Base-by-base conservation (phyloP, 2,113 vertebrate species). In the Anolis carolinensis region DNA sequence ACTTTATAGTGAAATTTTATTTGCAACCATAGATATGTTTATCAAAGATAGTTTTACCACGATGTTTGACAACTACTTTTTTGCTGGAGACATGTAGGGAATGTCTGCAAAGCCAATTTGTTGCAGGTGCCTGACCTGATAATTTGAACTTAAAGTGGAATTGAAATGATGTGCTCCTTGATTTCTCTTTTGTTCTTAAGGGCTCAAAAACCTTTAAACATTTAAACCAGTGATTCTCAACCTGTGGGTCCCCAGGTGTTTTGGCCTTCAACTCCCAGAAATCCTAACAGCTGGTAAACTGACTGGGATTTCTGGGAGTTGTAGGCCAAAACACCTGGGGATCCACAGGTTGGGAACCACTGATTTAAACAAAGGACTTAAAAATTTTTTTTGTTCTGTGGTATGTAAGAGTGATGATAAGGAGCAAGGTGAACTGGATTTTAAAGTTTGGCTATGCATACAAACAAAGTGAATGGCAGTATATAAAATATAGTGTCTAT, bases 341-440 rank as follows among this genome's bases (percentile, higher is more conserved):
- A n/a, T n/a, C n/a, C n/a, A n/a, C n/a, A n/a, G n/a, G n/a, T n/a
- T n/a, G n/a, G n/a, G n/a, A n/a, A n/a, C n/a, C n/a, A n/a, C n/a
- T n/a, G n/a, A n/a, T n/a, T n/a, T n/a, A 73, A 80, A 34, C 23
- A 13, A 86, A 20, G 65, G n/a, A n/a, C n/a, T n/a, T n/a, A n/a
- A n/a, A n/a, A n/a, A n/a, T n/a, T n/a, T n/a, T n/a, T n/a, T n/a
- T 82, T 68, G 23, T 55, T 81, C 84, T 50, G 8, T 63, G 74
- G 39, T 86, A 86, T 81, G 81, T 25, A 87, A 77, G 73, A 72
- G 14, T 30, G 6, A 71, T 79, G 67, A 52, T 63, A 79, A n/a
- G n/a, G n/a, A 73, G 44, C 30, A 44, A 83, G 81, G 25, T 67
- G 32, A n/a, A 39, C 52, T 62, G 62, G 39, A 67, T 3, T 84